These are phyloP conservation scores for Pyrochroa serraticornis DNA, from an alignment of 2,888 invertebrate species.

Conservation along the genomic window DNA sequence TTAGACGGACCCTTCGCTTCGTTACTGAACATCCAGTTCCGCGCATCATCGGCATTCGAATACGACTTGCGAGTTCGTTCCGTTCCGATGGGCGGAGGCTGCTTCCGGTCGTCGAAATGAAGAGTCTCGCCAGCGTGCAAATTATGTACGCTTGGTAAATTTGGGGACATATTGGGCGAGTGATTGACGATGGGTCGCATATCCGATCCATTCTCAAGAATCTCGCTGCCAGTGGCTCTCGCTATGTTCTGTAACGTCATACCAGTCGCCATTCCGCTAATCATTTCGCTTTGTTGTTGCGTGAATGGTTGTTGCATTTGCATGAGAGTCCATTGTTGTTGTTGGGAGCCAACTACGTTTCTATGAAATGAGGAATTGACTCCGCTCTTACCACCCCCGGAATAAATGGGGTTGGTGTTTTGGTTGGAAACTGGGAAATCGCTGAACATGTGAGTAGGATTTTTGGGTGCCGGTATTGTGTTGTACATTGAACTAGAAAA, in stretches of 20 bases:
- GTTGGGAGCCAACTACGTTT: conserved; percentile 34
- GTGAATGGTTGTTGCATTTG: conserved; percentile 49
- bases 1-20: conserved; percentile 40
- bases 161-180: conserved; percentile 60
- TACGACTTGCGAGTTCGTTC: conserved; percentile 75
- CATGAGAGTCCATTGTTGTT: conserved; percentile 50
- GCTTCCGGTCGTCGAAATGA: conserved; percentile 62
- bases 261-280: conserved; percentile 53
- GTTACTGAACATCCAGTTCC: conserved; percentile 58
- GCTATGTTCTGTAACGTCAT: conserved; percentile 54
- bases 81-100: conserved; percentile 75
- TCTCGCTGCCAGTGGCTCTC: conserved; percentile 48
- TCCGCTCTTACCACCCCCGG: conserved; percentile 16
- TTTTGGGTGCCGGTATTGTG: conserved; percentile 44
- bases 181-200: conserved; percentile 58
- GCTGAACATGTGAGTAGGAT: conserved; percentile 44
- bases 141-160: conserved; percentile 44
- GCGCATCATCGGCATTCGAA: conserved; percentile 42
- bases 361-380: conserved; percentile 26
- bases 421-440: conserved; percentile 42
- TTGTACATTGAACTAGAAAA: conserved; percentile 66
- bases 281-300: conserved; percentile 51
- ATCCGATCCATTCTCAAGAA: conserved; percentile 58
- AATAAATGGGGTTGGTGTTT: conserved; percentile 38
- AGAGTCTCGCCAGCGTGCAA: conserved; percentile 33